phyloP scores from a whole-genome alignment of 2,888 invertebrate genomes.

The Loripinus fragilis region DNA sequence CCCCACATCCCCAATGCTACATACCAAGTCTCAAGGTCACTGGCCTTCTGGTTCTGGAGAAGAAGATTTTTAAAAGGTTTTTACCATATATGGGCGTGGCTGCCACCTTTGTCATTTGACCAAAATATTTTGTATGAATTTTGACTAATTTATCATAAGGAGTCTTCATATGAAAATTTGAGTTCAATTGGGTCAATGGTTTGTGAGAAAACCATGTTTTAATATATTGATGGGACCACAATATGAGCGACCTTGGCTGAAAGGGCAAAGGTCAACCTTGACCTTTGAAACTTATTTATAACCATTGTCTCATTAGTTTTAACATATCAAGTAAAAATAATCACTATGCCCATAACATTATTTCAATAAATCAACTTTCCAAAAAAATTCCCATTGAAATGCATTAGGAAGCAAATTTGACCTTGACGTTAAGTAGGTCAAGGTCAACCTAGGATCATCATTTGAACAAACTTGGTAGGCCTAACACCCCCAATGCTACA shows the following conservation, averaged over 20 bases:
- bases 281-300: neutral
- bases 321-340: too few relatives aligned
- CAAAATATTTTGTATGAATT: neutral
- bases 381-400: too few relatives aligned
- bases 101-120: neutral
- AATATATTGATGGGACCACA: too few relatives aligned
- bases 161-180: neutral
- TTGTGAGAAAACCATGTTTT: too few relatives aligned
- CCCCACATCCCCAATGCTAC: neutral
- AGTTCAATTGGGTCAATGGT: neutral
- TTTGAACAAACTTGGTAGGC: neutral
- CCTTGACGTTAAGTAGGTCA: neutral
- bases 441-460: neutral
- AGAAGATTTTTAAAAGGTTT: neutral
- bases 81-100: neutral
- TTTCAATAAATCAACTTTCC: too few relatives aligned
- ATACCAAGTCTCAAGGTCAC: neutral
- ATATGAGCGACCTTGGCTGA: neutral
- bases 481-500: neutral
- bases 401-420: neutral
- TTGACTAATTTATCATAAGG: neutral
- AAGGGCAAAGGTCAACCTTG: neutral
- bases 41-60: neutral
- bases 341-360: too few relatives aligned
- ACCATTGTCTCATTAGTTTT: neutral